Percentiles rank a stretch among this genome's conserved stretches.
Evolutionary conservation across 2,888 invertebrate species (phyloP).

Genomic region (Ornithoptera alexandrae): DNA sequence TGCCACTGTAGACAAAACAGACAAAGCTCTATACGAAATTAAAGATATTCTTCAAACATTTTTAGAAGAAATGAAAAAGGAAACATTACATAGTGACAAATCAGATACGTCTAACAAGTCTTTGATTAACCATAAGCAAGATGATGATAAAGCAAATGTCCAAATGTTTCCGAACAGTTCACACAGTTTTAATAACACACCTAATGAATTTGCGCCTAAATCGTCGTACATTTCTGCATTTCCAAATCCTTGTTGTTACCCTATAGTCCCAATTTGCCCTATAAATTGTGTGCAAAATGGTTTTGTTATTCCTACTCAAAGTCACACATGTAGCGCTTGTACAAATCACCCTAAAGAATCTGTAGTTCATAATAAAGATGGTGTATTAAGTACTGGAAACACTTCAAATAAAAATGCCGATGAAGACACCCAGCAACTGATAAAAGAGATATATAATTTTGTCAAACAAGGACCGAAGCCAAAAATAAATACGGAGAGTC

Average conservation of each 20-base stretch:
- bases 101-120: constrained; percentile 38
- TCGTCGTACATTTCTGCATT: constrained; percentile 47
- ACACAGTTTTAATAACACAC: constrained; percentile 45
- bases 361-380: constrained; percentile 38
- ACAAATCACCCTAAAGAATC: constrained; percentile 44
- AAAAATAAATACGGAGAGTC: constrained; percentile 37
- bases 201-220: constrained; percentile 38
- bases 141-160: constrained; percentile 35
- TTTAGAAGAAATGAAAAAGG: constrained; percentile 67
- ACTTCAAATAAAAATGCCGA: constrained; percentile 32
- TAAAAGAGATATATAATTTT: constrained; percentile 69
- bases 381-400: constrained; percentile 40
- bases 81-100: constrained; percentile 50
- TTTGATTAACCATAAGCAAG: constrained; percentile 28
- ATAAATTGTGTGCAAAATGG: constrained; percentile 60
- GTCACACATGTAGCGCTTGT: constrained; percentile 56
- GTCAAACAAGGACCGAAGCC: constrained; percentile 53
- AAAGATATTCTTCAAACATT: constrained; percentile 68
- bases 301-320: constrained; percentile 52
- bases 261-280: constrained; percentile 61
- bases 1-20: constrained; percentile 54
- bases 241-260: constrained; percentile 62
- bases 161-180: constrained; percentile 41
- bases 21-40: constrained; percentile 67
- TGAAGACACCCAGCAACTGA: constrained; percentile 61